A percentile compares a stretch with the other conserved stretches of the same genome.
Conservation (phyloP, 1,140 invertebrate species). For the Ptiloglossa arizonensis region DNA sequence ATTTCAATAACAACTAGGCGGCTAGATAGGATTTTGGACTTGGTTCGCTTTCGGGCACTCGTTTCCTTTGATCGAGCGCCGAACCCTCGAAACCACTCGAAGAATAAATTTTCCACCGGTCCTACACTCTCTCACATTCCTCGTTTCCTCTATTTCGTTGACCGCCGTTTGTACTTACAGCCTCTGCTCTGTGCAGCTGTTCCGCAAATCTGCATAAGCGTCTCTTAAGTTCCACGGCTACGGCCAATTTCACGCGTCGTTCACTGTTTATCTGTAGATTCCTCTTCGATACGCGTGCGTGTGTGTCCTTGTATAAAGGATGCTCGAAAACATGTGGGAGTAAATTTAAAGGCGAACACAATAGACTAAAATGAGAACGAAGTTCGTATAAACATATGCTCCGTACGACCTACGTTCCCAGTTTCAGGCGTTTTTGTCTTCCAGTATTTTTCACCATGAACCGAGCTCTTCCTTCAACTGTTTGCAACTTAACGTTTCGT, state of each 20-base stretch:
- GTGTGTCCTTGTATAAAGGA: no score
- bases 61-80: conserved; percentile 52
- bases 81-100: conserved; percentile 23
- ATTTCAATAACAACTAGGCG: conserved; percentile 70
- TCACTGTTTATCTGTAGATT: not conserved
- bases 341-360: no score
- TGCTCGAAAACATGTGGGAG: no score
- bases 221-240: not conserved
- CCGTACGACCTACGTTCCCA: no score
- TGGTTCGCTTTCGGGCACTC: conserved; percentile 36
- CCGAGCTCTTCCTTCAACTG: no score
- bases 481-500: no score
- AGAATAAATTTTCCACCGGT: conserved; percentile 41
- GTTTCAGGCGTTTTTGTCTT: no score
- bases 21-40: conserved; percentile 59
- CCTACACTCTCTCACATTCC: conserved; percentile 7
- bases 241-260: not conserved
- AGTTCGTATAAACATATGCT: no score
- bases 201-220: conserved; percentile 6
- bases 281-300: no score
- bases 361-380: no score
- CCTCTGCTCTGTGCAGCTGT: conserved; percentile 4
- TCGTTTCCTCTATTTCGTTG: not conserved
- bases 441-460: no score
- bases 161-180: not conserved